phyloP scores from a whole-genome alignment of 2,888 invertebrate species.

The Drosophila meridionalis region DNA sequence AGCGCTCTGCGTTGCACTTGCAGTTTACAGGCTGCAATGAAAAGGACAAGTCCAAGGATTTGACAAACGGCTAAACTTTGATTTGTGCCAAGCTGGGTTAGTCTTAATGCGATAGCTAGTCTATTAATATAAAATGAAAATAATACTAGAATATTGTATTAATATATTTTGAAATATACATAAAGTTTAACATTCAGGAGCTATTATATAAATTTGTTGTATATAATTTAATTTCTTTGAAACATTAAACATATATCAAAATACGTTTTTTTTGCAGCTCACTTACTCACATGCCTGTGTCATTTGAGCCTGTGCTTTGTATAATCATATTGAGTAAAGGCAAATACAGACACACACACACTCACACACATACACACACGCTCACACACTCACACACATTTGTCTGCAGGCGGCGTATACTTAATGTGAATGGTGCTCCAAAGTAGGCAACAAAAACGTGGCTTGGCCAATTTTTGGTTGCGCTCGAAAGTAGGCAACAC shows the following conservation, averaged over 20 bases:
- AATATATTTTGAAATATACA: no score
- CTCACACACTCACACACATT: neutral
- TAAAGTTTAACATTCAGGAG: neutral
- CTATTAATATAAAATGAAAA: no score
- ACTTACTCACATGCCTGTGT: neutral
- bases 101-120: neutral
- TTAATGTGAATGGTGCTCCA: constrained; percentile 7
- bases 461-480: neutral
- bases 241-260: neutral
- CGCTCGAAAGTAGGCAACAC: constrained; percentile 47
- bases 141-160: no score
- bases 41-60: no score
- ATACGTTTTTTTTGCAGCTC: neutral
- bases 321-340: neutral
- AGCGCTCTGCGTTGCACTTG: constrained; percentile 2
- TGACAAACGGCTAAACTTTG: neutral
- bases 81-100: neutral
- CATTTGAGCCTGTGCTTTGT: constrained; percentile 1
- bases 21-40: no score
- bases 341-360: neutral
- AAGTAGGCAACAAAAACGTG: constrained; percentile 23
- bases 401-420: constrained; percentile 1
- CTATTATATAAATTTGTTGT: neutral
- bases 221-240: neutral
- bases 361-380: neutral